These are phyloP conservation scores for Aphis craccivora DNA, from an alignment of 1,140 invertebrate genomes.

Conservation along the genomic window DNA sequence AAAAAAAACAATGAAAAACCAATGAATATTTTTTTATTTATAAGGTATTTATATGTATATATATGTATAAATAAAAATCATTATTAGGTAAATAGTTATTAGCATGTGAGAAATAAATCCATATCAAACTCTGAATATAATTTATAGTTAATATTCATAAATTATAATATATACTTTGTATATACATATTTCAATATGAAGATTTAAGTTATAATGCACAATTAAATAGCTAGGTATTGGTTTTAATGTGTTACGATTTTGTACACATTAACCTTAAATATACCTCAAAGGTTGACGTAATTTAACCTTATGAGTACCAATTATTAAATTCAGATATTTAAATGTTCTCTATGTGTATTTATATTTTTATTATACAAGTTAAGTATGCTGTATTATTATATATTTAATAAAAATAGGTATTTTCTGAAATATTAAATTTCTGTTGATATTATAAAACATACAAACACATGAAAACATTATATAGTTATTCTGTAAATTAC, in stretches of 20 bases:
- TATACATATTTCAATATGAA: neutral
- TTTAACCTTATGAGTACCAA: neutral
- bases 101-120: neutral
- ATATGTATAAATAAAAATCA: neutral
- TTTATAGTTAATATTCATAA: neutral
- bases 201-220: neutral
- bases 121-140: neutral
- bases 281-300: neutral
- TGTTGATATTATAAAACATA: neutral
- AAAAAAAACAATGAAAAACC: neutral
- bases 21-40: neutral
- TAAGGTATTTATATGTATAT: neutral
- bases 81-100: neutral
- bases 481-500: slow-evolving; percentile 18
- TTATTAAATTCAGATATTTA: neutral
- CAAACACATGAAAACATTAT: neutral
- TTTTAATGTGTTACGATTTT: neutral
- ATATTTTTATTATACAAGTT: neutral
- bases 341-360: neutral
- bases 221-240: neutral
- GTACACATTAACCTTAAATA: neutral
- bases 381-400: neutral
- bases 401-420: slow-evolving; percentile 1
- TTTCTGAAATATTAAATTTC: slow-evolving; percentile 42
- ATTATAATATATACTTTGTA: neutral